Evolutionary conservation across 2,113 vertebrate species (phyloP).

Genomic region (Sinocyclocheilus anshuiensis): DNA sequence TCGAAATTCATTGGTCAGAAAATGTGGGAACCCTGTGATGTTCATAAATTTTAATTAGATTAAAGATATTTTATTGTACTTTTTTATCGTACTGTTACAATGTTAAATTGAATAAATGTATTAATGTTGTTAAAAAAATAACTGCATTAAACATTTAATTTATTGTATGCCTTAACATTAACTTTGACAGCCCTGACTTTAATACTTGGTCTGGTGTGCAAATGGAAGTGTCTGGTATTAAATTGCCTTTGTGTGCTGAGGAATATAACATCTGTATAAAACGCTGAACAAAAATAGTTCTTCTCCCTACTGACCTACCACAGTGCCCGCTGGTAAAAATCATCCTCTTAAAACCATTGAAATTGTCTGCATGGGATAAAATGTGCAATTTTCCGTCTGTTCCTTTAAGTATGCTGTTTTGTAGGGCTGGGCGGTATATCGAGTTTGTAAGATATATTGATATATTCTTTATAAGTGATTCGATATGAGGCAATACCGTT

Average conservation of each 20-base stretch:
- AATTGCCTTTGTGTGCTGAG: neutral
- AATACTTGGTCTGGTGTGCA: neutral
- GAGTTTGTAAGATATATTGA: too few relatives aligned
- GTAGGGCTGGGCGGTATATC: conserved; percentile 9
- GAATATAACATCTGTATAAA: neutral
- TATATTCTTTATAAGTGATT: too few relatives aligned
- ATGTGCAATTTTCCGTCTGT: conserved; percentile 15
- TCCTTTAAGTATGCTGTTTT: conserved; percentile 59
- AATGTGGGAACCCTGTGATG: neutral
- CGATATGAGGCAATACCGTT: too few relatives aligned
- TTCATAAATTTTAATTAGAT: neutral
- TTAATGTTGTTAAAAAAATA: neutral
- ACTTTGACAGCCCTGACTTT: neutral
- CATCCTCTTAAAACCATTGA: conserved; percentile 39
- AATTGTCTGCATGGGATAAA: conserved; percentile 33
- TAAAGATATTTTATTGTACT: neutral
- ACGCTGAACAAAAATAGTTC: neutral
- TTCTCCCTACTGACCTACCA: conserved; percentile 24
- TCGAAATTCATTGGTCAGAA: neutral
- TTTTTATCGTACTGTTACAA: neutral
- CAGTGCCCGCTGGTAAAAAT: conserved; percentile 7
- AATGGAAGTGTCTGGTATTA: neutral
- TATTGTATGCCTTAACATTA: neutral
- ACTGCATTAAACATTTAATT: neutral
- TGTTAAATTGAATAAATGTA: neutral